Base-by-base conservation (phyloP, 1,140 invertebrate species). In the Fopius arisanus region DNA sequence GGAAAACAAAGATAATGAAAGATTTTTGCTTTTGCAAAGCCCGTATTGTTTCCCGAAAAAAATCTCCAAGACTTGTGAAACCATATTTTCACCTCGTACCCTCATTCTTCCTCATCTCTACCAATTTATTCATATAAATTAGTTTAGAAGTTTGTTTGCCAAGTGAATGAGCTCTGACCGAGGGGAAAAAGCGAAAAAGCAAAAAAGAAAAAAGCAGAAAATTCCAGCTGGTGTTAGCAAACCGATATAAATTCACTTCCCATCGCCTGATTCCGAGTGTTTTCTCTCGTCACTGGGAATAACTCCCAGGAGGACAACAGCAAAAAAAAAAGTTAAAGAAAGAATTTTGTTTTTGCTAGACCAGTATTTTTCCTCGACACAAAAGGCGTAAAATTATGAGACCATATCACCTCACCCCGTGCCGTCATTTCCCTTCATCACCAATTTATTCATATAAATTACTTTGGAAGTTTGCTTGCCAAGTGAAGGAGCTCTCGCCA, bases 181-280 rank as follows among this genome's bases (percentile, higher is more conserved):
- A 23, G 19, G 26, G 10, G 54, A 48, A 16, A n/a, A 37, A 37
- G 6, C 43, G 3, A n/a, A n/a, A 48, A 9, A 48, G n/a, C n/a
- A n/a, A n/a, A n/a, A n/a, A n/a, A n/a, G n/a, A n/a, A n/a, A n/a
- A 37, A 41, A 65, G 67, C 67, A 73, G 67, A 73, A 73, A 65
- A 73, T 73, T 59, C 71, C 59, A 31, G 16, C 40, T 33, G 71
- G 67, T 29, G 65, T 73, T 73, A 48, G 65, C 71, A 73, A 73
- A 59, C 71, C 65, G 63, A 73, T 67, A 73, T 72, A 59, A 29
- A 48, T 51, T 70, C 43, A 59, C 63, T 43, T 48, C 48, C 41
- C 29, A 7, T 23, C 19, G n/a, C 5, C 5, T 21, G 43, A 51
- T 21, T 51, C 43, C 3, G 19, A 51, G 43, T 6, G 14, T 21